Percentiles rank a stretch among this genome's conserved stretches.
These are phyloP conservation scores for Gallinago media DNA, from an alignment of 2,113 vertebrate genomes.

Conservation along the genomic window DNA sequence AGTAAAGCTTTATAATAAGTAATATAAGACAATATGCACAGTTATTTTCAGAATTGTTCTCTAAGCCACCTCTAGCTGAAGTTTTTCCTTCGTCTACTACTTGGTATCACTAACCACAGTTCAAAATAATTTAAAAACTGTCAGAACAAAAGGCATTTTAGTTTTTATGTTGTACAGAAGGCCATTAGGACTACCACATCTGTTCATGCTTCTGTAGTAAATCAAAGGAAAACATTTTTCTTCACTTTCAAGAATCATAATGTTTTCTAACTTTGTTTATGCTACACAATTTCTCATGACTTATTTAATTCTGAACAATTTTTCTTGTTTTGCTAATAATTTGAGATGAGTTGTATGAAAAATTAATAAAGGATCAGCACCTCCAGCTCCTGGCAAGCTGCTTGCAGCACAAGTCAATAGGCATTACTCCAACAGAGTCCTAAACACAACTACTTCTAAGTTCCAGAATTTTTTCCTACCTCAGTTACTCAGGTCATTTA, in stretches of 20 bases:
- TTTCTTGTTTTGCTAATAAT: neutral
- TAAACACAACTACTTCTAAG: neutral
- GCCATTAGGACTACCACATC: slow-evolving; percentile 47
- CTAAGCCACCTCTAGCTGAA: neutral
- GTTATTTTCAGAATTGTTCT: neutral
- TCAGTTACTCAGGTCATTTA: neutral
- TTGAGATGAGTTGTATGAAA: neutral
- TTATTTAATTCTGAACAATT: neutral
- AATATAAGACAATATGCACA: neutral
- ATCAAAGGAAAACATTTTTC: slow-evolving; percentile 31
- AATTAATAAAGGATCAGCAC: neutral
- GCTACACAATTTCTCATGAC: neutral
- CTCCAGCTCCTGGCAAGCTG: neutral
- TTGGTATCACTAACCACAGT: neutral
- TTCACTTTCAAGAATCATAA: slow-evolving; percentile 13
- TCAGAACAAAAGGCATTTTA: slow-evolving; percentile 26
- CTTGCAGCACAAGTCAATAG: neutral
- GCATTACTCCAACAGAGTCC: neutral
- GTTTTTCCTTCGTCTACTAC: neutral
- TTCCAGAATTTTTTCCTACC: neutral
- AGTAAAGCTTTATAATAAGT: neutral
- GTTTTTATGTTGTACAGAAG: slow-evolving; percentile 61
- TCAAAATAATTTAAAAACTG: slow-evolving; percentile 24
- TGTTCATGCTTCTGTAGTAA: slow-evolving; percentile 19
- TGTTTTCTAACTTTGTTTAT: neutral